phyloP scores from a whole-genome alignment of 92 coral and sea anemone genomes.

The Blastomussa wellsi region DNA sequence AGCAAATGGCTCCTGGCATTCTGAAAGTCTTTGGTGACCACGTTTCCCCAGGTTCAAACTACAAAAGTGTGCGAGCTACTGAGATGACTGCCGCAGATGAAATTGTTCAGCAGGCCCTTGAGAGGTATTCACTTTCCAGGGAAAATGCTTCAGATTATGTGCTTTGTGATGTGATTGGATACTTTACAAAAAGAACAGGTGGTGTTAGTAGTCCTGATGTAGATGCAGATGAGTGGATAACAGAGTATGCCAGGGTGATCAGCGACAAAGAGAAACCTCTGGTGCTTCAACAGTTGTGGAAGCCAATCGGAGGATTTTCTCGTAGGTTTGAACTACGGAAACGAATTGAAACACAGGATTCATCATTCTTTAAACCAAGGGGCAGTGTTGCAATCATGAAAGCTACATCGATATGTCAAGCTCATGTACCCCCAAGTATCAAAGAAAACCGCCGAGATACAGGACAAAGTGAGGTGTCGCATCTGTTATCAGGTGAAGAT shows the following conservation, averaged over 20 bases:
- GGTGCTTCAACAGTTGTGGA: slow-evolving; percentile 94
- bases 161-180: slow-evolving; percentile 94
- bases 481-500: slow-evolving; percentile 33
- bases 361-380: slow-evolving; percentile 69
- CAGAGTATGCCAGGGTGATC: slow-evolving; percentile 90
- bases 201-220: slow-evolving; percentile 28
- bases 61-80: slow-evolving; percentile 95
- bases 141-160: slow-evolving; percentile 82
- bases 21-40: slow-evolving; percentile 95
- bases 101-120: slow-evolving; percentile 90
- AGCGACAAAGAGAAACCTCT: slow-evolving; percentile 94
- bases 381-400: slow-evolving; percentile 69
- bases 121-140: slow-evolving; percentile 74
- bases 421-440: slow-evolving; percentile 47
- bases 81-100: slow-evolving; percentile 84
- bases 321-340: slow-evolving; percentile 91
- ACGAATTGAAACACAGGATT: slow-evolving; percentile 71
- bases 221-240: slow-evolving; percentile 77
- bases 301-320: slow-evolving; percentile 88
- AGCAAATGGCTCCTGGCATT: slow-evolving; percentile 93
- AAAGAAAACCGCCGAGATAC: slow-evolving; percentile 55
- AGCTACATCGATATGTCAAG: slow-evolving; percentile 80
- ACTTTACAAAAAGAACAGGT: slow-evolving; percentile 62
- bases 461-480: slow-evolving; percentile 59
- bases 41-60: slow-evolving; percentile 94